Evolutionary conservation across 2,888 invertebrate genomes (phyloP).

Genomic region (Drosophila helvetica): DNA sequence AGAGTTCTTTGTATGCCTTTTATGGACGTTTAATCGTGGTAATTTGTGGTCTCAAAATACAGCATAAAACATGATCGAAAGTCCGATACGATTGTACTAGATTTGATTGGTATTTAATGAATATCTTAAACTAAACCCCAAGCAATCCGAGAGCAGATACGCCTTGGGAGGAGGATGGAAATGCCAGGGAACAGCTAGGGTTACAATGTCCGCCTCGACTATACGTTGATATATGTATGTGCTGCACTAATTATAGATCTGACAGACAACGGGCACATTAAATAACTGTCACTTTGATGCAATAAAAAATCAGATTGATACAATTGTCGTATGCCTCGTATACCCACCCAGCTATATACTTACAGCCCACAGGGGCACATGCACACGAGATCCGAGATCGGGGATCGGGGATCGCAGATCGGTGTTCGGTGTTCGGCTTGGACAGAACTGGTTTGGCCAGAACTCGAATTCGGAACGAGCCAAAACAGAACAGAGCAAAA

Average conservation of each 20-base stretch:
- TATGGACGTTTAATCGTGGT: neutral
- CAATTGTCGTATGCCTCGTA: constrained; percentile 2
- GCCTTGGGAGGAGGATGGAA: neutral
- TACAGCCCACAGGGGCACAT: neutral
- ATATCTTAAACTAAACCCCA: no score
- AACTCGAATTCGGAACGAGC: constrained; percentile 21
- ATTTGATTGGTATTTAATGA: no score
- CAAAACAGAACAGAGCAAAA: constrained; percentile 14
- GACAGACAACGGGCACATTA: constrained; percentile 9
- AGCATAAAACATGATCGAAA: neutral
- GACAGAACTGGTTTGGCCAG: constrained; percentile 31
- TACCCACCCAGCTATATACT: neutral
- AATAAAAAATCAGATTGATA: neutral
- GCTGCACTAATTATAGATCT: neutral
- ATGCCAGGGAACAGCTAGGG: neutral
- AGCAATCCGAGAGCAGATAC: no score
- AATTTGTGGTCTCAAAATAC: neutral
- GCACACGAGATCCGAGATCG: neutral
- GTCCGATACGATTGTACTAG: no score
- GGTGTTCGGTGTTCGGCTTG: neutral
- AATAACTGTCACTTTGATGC: constrained; percentile 38
- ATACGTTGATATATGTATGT: neutral
- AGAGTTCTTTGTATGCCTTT: no score
- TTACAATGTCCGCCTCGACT: neutral
- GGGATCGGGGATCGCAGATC: neutral